These are phyloP conservation scores for Capitella teleta DNA, from an alignment of 1,140 invertebrate species.

Conservation along the genomic window DNA sequence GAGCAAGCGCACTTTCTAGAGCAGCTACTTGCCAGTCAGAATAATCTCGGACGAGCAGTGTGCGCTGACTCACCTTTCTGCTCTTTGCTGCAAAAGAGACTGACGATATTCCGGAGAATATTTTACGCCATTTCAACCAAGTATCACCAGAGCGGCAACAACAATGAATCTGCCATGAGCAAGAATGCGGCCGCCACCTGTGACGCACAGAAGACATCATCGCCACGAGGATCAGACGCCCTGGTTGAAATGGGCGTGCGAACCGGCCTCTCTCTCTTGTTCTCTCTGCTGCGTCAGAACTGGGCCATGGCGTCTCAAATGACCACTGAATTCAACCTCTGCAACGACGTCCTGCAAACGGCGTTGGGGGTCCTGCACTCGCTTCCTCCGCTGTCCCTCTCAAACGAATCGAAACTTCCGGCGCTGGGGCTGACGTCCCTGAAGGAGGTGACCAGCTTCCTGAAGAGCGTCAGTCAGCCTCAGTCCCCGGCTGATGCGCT, in stretches of 20 bases:
- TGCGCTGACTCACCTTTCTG: slow-evolving; percentile 50
- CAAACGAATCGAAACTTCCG: slow-evolving; percentile 51
- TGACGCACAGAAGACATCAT: too few relatives aligned
- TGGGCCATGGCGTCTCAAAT: slow-evolving; percentile 40
- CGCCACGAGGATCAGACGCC: slow-evolving; percentile 45
- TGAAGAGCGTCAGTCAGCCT: slow-evolving; percentile 47
- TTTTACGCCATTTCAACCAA: slow-evolving; percentile 49
- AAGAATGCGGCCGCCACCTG: not conserved
- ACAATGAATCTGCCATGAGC: not conserved
- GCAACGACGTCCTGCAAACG: slow-evolving; percentile 51
- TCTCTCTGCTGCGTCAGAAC: slow-evolving; percentile 52
- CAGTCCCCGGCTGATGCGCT: slow-evolving; percentile 45
- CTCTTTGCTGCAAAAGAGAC: slow-evolving; percentile 46
- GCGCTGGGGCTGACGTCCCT: slow-evolving; percentile 48
- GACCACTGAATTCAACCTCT: slow-evolving; percentile 38
- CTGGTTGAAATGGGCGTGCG: slow-evolving; percentile 55
- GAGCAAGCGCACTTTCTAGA: slow-evolving; percentile 49
- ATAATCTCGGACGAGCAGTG: slow-evolving; percentile 47
- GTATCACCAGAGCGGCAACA: slow-evolving; percentile 45
- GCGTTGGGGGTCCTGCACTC: slow-evolving; percentile 48
- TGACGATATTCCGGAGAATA: slow-evolving; percentile 52
- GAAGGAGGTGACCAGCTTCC: slow-evolving; percentile 46
- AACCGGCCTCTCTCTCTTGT: slow-evolving; percentile 53
- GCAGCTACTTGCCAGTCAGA: slow-evolving; percentile 46
- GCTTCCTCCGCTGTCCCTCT: slow-evolving; percentile 51